Evolutionary conservation across 1,140 invertebrate genomes (phyloP), one percentile per base, ranked within the genome.

Genomic region (Adelges cooleyi): DNA sequence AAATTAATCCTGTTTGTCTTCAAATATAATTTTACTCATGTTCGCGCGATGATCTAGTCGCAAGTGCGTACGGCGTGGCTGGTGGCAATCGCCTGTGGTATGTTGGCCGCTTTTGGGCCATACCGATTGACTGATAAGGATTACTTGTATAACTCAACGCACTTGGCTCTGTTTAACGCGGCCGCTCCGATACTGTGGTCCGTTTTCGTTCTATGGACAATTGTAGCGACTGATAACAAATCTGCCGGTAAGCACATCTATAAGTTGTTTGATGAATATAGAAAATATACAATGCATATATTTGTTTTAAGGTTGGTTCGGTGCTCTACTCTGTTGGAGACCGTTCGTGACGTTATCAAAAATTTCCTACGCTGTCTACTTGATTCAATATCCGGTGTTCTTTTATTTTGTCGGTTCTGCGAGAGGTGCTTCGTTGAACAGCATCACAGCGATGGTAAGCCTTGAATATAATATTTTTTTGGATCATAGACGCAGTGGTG

Each of bases 341-440:
- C 73, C 87, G 10, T 77, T 89, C 44, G 85, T 84, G 67, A 73
- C 87, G 10, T 77, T 89, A 40, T 85, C 84, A 67, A 51, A 66
- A 29, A 66, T 66, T 6, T 86, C 86, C 0, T 90, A 88, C 68
- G 79, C 81, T 2, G 75, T 86, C n/a, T 90, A 89, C 69, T 76
- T 90, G 1, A 78, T 84, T 38, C 87, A 89, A 73, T 85, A 85
- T 67, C 76, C 81, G 22, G 76, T 84, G 62, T 84, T 82, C 71
- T 81, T 84, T 65, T 81, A 82, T 49, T 82, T 80, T 51, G 76
- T 82, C 38, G 82, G 77, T 44, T 78, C 75, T 18, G 74, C 76
- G 10, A 79, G 79, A 71, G 78, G 77, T 65, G 74, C 81, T 0
- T 75, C 72, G 33, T 77, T 82, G 73, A 81, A 83, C 70, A 76